These are phyloP conservation scores for Sitta europaea DNA, from an alignment of 2,113 vertebrate genomes.

Conservation along the genomic window DNA sequence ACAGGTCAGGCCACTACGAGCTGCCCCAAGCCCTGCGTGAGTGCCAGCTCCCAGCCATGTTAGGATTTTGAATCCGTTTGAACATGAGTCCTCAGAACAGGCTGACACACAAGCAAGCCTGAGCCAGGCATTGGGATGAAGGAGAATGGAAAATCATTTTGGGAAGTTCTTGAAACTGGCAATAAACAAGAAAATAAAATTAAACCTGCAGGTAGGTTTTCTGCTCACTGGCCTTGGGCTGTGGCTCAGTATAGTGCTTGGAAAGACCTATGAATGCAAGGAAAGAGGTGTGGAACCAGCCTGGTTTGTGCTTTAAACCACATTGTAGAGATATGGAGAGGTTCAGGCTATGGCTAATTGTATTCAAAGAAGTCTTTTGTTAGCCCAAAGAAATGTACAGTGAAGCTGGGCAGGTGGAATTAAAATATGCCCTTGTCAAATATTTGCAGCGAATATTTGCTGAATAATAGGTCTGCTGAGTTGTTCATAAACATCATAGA, in stretches of 20 bases:
- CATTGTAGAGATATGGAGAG: background rate
- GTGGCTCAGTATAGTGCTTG: background rate
- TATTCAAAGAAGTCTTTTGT: conserved; percentile 26
- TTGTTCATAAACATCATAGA: background rate
- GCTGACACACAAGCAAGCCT: background rate
- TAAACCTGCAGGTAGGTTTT: background rate
- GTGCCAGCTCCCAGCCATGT: background rate
- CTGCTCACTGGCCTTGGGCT: background rate
- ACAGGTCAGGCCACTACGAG: conserved; percentile 10
- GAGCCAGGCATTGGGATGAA: background rate
- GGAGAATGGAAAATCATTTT: background rate
- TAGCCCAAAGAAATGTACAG: conserved; percentile 12
- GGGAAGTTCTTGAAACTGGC: conserved; percentile 1
- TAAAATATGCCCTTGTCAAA: conserved; percentile 52
- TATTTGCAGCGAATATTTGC: conserved; percentile 37
- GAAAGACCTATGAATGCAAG: background rate
- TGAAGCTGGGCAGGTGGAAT: conserved; percentile 42
- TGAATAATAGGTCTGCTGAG: background rate
- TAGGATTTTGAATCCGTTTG: background rate
- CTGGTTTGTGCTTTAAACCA: background rate
- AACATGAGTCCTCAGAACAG: background rate
- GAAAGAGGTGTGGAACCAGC: background rate
- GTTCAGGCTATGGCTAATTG: background rate
- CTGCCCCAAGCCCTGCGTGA: background rate
- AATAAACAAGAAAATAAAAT: background rate